Evolutionary conservation across 2,113 vertebrate species (phyloP).

Genomic region (Psilopsiagon aymara): DNA sequence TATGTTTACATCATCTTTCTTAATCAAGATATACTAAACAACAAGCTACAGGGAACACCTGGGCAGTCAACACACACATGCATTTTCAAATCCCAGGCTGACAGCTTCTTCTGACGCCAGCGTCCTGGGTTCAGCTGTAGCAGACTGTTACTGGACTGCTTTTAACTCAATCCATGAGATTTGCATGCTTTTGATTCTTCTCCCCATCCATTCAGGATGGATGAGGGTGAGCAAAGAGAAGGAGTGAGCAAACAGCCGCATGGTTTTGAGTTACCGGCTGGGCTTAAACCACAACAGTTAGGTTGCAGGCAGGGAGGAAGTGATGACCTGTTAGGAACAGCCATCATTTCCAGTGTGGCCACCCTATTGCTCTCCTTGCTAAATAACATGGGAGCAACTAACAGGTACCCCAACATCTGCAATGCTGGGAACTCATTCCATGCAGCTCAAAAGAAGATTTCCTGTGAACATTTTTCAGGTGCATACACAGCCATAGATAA

Average conservation of each 20-base stretch:
- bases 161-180: not conserved
- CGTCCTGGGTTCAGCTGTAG: not conserved
- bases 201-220: not conserved
- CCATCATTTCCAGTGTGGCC: accelerated
- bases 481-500: not conserved
- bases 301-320: not conserved
- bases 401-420: not conserved
- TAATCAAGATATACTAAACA: not conserved
- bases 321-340: not conserved
- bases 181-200: not conserved
- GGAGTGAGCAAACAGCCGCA: not conserved
- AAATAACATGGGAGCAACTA: not conserved
- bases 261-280: not conserved
- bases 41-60: not conserved
- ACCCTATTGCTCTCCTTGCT: not conserved
- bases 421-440: not conserved
- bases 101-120: not conserved
- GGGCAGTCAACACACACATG: accelerated
- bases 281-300: not conserved
- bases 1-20: not conserved
- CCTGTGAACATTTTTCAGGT: accelerated
- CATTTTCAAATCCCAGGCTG: not conserved
- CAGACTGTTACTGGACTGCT: not conserved
- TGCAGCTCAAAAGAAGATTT: not conserved
- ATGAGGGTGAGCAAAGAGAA: not conserved